Conservation (phyloP, 2,888 invertebrate species). For the Rhimphoctona megacephalus region DNA sequence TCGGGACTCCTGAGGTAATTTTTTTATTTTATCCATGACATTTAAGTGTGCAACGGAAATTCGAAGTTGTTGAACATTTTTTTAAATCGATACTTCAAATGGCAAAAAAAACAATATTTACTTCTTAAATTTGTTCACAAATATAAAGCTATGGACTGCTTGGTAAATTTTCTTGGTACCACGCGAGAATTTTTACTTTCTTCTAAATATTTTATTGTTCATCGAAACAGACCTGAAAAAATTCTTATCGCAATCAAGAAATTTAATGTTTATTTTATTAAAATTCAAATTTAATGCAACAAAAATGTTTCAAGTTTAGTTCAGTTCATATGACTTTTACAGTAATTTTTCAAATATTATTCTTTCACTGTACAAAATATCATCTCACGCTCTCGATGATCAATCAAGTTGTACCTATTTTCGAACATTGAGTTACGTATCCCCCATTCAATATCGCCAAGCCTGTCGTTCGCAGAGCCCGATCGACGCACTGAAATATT, state of each 20-base stretch:
- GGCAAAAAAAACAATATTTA: too few species aligned
- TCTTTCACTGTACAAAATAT: not conserved
- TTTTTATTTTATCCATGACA: not conserved
- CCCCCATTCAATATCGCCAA: constrained; percentile 22
- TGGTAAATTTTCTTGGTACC: not conserved
- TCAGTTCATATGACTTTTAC: not conserved
- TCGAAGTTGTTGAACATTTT: not conserved
- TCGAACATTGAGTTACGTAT: constrained; percentile 18
- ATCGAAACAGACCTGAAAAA: not conserved
- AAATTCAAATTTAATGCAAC: not conserved
- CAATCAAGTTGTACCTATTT: constrained; percentile 17
- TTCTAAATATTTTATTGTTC: too few species aligned
- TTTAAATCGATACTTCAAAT: not conserved
- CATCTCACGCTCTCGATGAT: constrained; percentile 8
- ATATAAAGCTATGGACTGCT: not conserved
- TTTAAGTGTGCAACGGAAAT: not conserved
- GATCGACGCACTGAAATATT: constrained; percentile 60
- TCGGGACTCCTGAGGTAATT: constrained; percentile 87
- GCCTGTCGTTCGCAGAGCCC: constrained; percentile 26
- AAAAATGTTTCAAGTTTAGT: not conserved
- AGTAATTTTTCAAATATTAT: not conserved
- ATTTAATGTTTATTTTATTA: not conserved
- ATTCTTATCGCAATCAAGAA: not conserved
- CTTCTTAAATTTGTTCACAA: too few species aligned
- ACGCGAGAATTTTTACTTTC: too few species aligned